Conservation (phyloP, 2,113 vertebrate species). For the Lepisosteus oculatus region DNA sequence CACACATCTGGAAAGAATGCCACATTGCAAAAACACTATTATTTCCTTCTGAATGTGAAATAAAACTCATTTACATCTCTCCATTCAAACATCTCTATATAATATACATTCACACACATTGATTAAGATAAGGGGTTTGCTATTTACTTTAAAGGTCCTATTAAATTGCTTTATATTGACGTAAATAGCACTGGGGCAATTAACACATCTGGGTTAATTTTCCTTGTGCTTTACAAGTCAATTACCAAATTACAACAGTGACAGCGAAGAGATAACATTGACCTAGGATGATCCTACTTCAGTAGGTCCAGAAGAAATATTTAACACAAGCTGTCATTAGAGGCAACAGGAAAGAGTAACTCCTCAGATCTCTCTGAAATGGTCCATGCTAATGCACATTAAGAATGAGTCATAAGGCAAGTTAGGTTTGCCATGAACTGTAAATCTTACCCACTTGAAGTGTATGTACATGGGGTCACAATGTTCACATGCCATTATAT, state of each 20-base stretch:
- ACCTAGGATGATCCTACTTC: constrained; percentile 4
- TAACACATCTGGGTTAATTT: constrained; percentile 1
- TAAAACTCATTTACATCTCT: too few relatives aligned
- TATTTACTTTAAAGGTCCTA: neutral
- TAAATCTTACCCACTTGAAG: constrained; percentile 11
- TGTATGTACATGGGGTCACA: constrained; percentile 5
- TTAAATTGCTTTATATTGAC: constrained; percentile 11
- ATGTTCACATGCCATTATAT: constrained; percentile 10
- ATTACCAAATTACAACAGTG: constrained; percentile 6
- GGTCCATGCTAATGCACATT: neutral
- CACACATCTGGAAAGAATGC: too few relatives aligned
- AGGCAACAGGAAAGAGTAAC: neutral
- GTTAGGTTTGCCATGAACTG: neutral
- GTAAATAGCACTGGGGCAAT: neutral
- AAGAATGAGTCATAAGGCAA: constrained; percentile 11
- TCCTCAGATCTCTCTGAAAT: constrained; percentile 7
- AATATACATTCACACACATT: neutral
- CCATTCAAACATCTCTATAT: too few relatives aligned
- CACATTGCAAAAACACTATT: too few relatives aligned
- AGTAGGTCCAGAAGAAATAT: neutral
- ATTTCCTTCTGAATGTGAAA: too few relatives aligned
- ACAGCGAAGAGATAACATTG: constrained; percentile 4
- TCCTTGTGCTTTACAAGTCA: constrained; percentile 8
- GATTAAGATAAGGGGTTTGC: neutral
- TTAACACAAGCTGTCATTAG: constrained; percentile 5